Base-by-base conservation (phyloP, 2,888 invertebrate species). In the Synergus itoensis region DNA sequence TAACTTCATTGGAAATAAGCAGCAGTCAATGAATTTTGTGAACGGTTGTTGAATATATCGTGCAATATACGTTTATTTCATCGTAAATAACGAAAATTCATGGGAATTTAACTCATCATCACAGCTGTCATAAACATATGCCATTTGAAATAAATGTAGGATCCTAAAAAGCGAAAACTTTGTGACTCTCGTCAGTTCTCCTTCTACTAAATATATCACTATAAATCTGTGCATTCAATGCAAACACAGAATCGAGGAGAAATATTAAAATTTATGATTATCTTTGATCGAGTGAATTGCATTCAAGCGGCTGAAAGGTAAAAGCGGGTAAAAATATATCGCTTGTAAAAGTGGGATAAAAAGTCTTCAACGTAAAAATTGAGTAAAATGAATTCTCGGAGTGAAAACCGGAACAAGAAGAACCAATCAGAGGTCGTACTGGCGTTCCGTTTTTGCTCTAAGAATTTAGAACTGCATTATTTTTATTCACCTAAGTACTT, bases 1-100 rank as follows among this genome's bases (percentile, higher is more conserved):
- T 14, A 16, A 53, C 14, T 12, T 14, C 48, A 16, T 4, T 53
- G 2, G 4, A 16, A 53, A 53, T 53, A 53, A 18, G 12, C 18
- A 60, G 4, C 60, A 60, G 3, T 60, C 53, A 36, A 53, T n/a
- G 28, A n/a, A 53, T 53, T 53, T 53, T n/a, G 53, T n/a, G 53
- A 53, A 36, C 53, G 16, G 21, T 18, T 11, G 21, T 60, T 11
- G 16, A 60, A 60, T 21, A 21, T 53, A 28, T 48, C 36, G 4
- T 36, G 18, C 36, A 40, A 73, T 73, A 73, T 69, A 73, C n/a
- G 73, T 12, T 73, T 73, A 53, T 53, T n/a, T n/a, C n/a, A 21
- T 53, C 45, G 28, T 69, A 69, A 69, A 48, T 69, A 69, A 69
- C 11, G 36, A 36, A 53, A 36, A 36, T 53, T 73, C 53, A 73